These are phyloP conservation scores for Scophthalmus maximus DNA, from an alignment of 2,113 vertebrate genomes.

Conservation along the genomic window DNA sequence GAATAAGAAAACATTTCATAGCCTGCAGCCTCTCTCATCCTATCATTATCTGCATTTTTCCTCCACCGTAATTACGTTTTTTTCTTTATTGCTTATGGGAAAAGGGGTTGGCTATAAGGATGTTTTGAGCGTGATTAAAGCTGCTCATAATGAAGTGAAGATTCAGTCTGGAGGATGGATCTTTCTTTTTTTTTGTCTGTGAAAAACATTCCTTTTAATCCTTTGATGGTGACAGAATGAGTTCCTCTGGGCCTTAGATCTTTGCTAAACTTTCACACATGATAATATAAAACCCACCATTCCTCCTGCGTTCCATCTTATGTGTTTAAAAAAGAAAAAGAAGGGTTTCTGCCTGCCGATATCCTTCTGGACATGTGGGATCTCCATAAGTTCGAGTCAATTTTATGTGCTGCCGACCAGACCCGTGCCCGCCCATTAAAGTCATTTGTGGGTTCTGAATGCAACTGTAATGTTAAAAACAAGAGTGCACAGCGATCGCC, in stretches of 20 bases:
- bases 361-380: slow-evolving; percentile 71
- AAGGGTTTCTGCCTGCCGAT: slow-evolving; percentile 33
- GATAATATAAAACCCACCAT: slow-evolving; percentile 56
- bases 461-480: slow-evolving; percentile 75
- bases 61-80: slow-evolving; percentile 78
- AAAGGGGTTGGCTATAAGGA: slow-evolving; percentile 70
- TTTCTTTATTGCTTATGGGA: slow-evolving; percentile 82
- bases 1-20: slow-evolving; percentile 75
- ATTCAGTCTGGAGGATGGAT: slow-evolving; percentile 53
- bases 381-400: slow-evolving; percentile 70
- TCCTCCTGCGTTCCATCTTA: slow-evolving; percentile 40
- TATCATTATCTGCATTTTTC: slow-evolving; percentile 84
- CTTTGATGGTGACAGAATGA: slow-evolving; percentile 67
- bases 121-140: slow-evolving; percentile 80
- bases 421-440: slow-evolving; percentile 69
- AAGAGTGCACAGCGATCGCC: slow-evolving; percentile 59
- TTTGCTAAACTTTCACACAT: slow-evolving; percentile 66
- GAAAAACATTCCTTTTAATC: slow-evolving; percentile 60
- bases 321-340: neutral
- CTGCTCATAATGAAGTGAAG: slow-evolving; percentile 70
- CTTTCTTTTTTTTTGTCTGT: slow-evolving; percentile 59
- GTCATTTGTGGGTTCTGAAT: slow-evolving; percentile 71
- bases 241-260: slow-evolving; percentile 52
- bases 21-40: slow-evolving; percentile 75
- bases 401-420: slow-evolving; percentile 69